Conservation (phyloP, 2,888 invertebrate genomes). For the Taenaris catops region DNA sequence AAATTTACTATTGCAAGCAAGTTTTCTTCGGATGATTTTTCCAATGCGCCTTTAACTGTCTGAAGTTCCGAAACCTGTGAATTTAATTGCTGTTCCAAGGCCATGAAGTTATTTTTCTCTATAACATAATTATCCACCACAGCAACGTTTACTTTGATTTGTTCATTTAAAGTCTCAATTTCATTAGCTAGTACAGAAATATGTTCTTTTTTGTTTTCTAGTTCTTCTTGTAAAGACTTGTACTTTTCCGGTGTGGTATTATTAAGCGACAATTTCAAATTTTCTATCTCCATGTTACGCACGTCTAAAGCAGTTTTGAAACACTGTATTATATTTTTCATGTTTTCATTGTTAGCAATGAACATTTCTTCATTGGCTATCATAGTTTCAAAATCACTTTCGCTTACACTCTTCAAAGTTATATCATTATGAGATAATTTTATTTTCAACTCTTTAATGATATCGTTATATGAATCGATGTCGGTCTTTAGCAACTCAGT, state of each 20-base stretch:
- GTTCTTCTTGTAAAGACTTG: constrained; percentile 27
- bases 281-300: constrained; percentile 46
- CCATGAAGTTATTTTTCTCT: constrained; percentile 31
- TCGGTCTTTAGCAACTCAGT: constrained; percentile 42
- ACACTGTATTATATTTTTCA: constrained; percentile 53
- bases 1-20: constrained; percentile 27
- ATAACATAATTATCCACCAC: constrained; percentile 35
- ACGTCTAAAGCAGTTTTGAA: constrained; percentile 44
- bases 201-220: constrained; percentile 35
- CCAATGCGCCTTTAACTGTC: constrained; percentile 7
- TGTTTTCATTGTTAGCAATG: constrained; percentile 60
- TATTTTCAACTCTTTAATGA: constrained; percentile 52
- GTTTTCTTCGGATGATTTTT: constrained; percentile 27
- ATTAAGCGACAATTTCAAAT: constrained; percentile 35
- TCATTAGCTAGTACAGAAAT: constrained; percentile 33
- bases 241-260: constrained; percentile 5
- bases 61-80: constrained; percentile 28
- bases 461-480: constrained; percentile 45
- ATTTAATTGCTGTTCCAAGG: constrained; percentile 31
- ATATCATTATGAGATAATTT: constrained; percentile 41
- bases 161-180: constrained; percentile 31
- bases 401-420: constrained; percentile 32
- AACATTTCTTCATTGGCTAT: constrained; percentile 54
- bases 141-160: constrained; percentile 33
- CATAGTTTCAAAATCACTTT: constrained; percentile 44